Evolutionary conservation across 1,140 invertebrate genomes (phyloP).

Genomic region (Andrena cerasifolii): DNA sequence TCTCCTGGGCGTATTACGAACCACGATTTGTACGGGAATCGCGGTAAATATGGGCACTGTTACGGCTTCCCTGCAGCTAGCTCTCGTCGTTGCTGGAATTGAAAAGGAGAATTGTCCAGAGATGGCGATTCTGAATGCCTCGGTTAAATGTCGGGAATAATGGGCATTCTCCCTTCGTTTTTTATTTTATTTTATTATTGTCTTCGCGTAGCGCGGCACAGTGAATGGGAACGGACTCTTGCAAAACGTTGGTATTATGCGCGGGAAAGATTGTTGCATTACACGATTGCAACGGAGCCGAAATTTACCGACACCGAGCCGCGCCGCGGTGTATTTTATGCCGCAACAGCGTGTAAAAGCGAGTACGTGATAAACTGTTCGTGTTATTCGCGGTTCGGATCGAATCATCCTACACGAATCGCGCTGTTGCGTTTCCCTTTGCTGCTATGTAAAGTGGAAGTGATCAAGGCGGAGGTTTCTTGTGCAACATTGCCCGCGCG

Average conservation of each 20-base stretch:
- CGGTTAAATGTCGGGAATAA: slow-evolving; percentile 26
- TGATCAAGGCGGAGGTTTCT: no score
- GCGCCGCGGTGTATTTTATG: background rate
- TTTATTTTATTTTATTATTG: background rate
- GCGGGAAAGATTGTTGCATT: background rate
- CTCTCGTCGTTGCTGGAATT: background rate
- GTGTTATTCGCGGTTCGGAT: background rate
- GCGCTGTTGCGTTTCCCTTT: no score
- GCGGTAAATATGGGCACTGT: slow-evolving; percentile 10
- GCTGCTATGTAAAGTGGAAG: no score
- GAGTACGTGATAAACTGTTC: background rate
- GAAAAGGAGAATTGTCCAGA: slow-evolving; percentile 6
- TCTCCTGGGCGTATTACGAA: no score
- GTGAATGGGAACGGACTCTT: background rate
- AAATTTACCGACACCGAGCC: background rate
- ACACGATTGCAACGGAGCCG: background rate
- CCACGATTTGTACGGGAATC: background rate
- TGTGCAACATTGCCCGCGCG: no score
- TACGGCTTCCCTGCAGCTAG: background rate
- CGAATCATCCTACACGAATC: no score
- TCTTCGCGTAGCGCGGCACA: no score
- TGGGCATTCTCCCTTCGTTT: background rate
- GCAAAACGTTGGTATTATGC: no score
- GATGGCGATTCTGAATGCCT: slow-evolving; percentile 7
- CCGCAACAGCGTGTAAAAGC: background rate